Percentiles rank a stretch among this genome's conserved stretches.
Evolutionary conservation across 2,797 vertebrate genomes (phyloP).

Genomic region (Scyliorhinus canicula): DNA sequence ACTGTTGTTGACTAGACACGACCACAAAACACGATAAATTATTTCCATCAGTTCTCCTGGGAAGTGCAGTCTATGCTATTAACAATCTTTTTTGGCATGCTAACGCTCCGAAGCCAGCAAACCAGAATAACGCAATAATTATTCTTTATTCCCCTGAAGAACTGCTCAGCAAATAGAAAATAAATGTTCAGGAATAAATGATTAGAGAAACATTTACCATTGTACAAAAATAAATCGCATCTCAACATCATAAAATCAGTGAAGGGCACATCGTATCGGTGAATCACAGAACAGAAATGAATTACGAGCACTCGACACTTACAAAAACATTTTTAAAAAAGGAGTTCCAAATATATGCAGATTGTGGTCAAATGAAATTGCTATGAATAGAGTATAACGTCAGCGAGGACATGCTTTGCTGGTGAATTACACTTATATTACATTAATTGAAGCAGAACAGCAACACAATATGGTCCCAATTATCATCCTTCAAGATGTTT

Average conservation of each 20-base stretch:
- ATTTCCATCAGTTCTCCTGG: background rate
- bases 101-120: background rate
- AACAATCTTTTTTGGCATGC: background rate
- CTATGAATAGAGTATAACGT: too few relatives aligned
- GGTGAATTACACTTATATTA: background rate
- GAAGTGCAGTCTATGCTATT: background rate
- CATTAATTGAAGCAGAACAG: background rate
- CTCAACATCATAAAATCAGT: background rate
- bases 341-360: background rate
- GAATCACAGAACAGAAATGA: background rate
- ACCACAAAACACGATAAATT: background rate
- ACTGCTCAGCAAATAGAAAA: background rate
- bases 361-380: background rate
- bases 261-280: background rate
- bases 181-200: constrained; percentile 16
- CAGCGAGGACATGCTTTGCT: background rate
- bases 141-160: constrained; percentile 11
- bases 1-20: background rate
- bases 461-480: background rate
- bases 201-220: background rate
- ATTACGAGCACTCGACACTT: background rate
- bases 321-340: too few relatives aligned
- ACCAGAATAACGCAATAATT: background rate
- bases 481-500: background rate
- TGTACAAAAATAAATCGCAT: background rate